Evolutionary conservation across 1,140 invertebrate species (phyloP), one percentile per base, ranked within the genome.

Genomic region (Calosoma granatense): DNA sequence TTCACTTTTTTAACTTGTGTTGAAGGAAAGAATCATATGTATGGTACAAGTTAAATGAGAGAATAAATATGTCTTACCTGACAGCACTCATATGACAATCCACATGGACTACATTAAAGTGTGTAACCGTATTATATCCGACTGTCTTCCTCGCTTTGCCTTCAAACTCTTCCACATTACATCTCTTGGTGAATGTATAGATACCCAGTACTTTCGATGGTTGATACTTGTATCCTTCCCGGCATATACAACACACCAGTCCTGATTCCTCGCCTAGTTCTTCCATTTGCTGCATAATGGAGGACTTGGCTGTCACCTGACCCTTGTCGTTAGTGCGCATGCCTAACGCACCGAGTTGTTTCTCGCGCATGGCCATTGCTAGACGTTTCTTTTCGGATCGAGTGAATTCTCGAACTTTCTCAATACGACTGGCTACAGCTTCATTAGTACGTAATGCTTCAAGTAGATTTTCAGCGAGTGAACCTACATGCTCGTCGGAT

Each of bases 51-150:
- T 9, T 36, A 36, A n/a, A 36, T 9, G n/a, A 36, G 6, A 36
- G n/a, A 36, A 9, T n/a, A 36, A 36, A 36, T 36, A 36, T 36
- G 41, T 59, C 21, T 53, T 70, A 84, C 80, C 85, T 81, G 0
- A 98, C 94, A 51, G 95, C 95, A 9, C 92, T 92, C 80, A 94
- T 93, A 72, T 99, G 95, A 70, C 96, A 99, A 70, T 98, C 94
- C 11, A 97, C 87, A 74, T 99, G 96, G 2, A 99, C 93, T 11
- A 98, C 86, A 74, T 98, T 98, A 75, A 98, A 98, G 77, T 98
- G 95, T 2, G 93, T 95, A 1, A 99, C 95, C 0, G 95, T 98
- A 9, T 86, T 89, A 70, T 96, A 97, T 14, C 88, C 88, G 1
- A 88, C 77, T 4, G 86, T 89, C 69, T 92, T 90, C 39, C 89